These are phyloP conservation scores for Styela clava DNA, from an alignment of 23 tunicate genomes.

Conservation along the genomic window DNA sequence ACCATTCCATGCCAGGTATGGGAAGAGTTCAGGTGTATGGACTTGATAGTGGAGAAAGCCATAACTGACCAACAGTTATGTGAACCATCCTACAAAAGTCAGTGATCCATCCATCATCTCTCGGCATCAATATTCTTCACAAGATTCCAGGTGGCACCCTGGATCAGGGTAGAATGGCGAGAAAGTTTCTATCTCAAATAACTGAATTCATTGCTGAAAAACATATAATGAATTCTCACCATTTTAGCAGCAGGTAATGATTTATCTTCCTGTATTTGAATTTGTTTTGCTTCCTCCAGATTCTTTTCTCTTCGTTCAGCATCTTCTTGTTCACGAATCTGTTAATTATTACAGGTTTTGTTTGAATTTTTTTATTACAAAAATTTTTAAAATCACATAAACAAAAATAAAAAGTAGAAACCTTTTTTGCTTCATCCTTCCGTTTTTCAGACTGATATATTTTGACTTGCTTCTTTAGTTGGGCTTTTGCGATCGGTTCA, in stretches of 20 bases:
- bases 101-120: too few species aligned
- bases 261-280: conserved; percentile 51
- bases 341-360: neutral
- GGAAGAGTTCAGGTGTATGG: too few species aligned
- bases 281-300: conserved; percentile 77
- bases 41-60: too few species aligned
- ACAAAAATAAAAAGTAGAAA: neutral
- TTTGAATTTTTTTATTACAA: too few species aligned
- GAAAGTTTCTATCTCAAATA: too few species aligned
- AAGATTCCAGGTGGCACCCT: neutral
- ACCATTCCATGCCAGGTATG: too few species aligned
- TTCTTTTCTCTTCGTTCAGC: conserved; percentile 72
- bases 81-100: too few species aligned
- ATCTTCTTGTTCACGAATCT: conserved; percentile 68
- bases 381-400: neutral
- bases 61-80: too few species aligned
- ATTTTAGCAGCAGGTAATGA: conserved; percentile 54
- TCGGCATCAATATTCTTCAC: too few species aligned
- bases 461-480: conserved; percentile 74
- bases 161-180: too few species aligned
- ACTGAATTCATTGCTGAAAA: too few species aligned
- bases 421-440: conserved; percentile 60
- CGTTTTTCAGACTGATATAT: conserved; percentile 53
- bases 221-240: conserved; percentile 5
- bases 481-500: conserved; percentile 86